phyloP scores from a whole-genome alignment of 1,140 invertebrate genomes.

The Platorchestia sp. region DNA sequence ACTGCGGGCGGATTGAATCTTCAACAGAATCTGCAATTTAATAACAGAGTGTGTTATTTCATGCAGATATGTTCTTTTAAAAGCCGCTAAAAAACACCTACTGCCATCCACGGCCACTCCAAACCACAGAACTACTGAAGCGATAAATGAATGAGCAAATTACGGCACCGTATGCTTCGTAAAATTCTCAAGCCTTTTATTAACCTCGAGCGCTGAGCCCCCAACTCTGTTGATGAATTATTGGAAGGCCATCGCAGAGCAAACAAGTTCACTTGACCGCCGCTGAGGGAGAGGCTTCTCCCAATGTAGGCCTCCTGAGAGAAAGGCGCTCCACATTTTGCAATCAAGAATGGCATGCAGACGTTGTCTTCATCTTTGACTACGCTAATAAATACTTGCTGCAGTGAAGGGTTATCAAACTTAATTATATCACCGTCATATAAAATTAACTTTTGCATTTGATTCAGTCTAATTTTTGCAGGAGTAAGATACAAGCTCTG shows the following conservation, averaged over 20 bases:
- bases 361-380: neutral
- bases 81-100: conserved; percentile 16
- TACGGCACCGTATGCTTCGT: conserved; percentile 13
- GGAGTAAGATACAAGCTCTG: neutral
- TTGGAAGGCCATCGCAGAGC: conserved; percentile 19
- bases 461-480: neutral
- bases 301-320: neutral
- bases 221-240: neutral
- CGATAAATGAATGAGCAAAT: conserved; percentile 53
- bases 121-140: conserved; percentile 44
- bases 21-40: conserved; percentile 34
- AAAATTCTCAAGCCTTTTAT: conserved; percentile 45
- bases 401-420: neutral
- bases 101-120: neutral
- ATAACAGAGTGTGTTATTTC: conserved; percentile 37
- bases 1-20: conserved; percentile 6
- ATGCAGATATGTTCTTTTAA: conserved; percentile 56
- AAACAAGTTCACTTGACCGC: neutral
- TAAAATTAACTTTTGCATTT: neutral
- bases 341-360: neutral
- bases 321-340: neutral
- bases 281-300: neutral
- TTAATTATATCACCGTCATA: neutral
- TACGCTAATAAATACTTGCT: neutral
- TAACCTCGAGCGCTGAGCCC: neutral